A percentile compares a stretch with the other conserved stretches of the same genome.
Conservation (phyloP, 2,888 invertebrate genomes). For the Conomelus anceps region DNA sequence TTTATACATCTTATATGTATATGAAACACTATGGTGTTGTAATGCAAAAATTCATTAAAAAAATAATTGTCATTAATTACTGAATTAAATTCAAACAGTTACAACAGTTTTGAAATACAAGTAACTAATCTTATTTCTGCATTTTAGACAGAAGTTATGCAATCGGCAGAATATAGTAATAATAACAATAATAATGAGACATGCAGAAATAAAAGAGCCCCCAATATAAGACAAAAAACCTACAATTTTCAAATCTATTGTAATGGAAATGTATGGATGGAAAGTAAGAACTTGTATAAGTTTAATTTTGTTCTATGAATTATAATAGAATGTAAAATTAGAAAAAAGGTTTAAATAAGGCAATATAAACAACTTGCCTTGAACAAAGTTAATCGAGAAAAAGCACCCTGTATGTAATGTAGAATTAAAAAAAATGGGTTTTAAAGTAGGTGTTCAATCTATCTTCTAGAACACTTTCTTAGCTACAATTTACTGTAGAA, state of each 20-base stretch:
- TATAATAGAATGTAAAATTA: background rate
- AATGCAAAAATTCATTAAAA: background rate
- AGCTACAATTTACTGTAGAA: background rate
- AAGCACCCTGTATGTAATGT: background rate
- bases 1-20: background rate
- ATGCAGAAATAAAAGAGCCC: background rate
- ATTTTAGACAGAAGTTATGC: background rate
- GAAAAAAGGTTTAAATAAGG: background rate
- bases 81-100: background rate
- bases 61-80: background rate
- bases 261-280: background rate
- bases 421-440: background rate
- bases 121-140: background rate
- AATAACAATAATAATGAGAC: background rate
- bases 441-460: background rate
- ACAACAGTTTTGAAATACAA: background rate
- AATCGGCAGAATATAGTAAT: background rate
- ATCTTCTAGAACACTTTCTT: background rate
- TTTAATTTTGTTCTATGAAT: background rate
- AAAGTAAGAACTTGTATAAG: too few species aligned
- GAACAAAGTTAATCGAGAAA: background rate
- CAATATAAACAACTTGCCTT: background rate
- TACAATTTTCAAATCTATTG: background rate
- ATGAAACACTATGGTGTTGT: background rate
- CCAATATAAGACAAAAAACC: background rate